Evolutionary conservation across 1,140 invertebrate species (phyloP).

Genomic region (Oryctes rhinoceros): DNA sequence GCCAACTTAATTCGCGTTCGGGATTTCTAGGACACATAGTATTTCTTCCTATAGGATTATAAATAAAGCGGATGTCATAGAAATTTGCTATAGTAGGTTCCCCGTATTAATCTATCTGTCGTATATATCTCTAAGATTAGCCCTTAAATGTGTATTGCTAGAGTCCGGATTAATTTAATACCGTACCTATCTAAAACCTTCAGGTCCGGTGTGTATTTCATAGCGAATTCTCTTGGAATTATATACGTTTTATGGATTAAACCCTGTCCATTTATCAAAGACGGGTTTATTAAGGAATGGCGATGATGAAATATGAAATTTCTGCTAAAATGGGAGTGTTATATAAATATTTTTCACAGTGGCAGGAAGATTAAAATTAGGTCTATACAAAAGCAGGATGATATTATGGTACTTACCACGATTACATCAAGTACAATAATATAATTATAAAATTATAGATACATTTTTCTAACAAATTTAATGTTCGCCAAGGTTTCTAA

Average conservation of each 20-base stretch:
- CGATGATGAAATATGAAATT: too few relatives aligned
- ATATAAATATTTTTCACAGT: too few relatives aligned
- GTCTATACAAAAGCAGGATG: too few relatives aligned
- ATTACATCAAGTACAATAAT: not conserved
- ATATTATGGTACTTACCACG: not conserved
- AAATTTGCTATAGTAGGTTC: not conserved
- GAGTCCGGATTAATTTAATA: slow-evolving; percentile 1
- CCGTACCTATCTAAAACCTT: slow-evolving; percentile 5
- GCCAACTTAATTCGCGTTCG: too few relatives aligned
- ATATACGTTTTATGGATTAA: not conserved
- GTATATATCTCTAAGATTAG: slow-evolving; percentile 8
- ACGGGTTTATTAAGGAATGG: not conserved
- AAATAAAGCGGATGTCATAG: not conserved
- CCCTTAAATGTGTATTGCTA: slow-evolving; percentile 8
- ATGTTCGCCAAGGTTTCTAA: too few relatives aligned
- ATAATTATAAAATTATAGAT: too few relatives aligned
- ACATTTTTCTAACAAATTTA: too few relatives aligned
- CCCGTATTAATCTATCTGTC: not conserved
- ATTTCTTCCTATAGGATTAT: not conserved
- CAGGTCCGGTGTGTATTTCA: not conserved
- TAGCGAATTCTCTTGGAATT: not conserved
- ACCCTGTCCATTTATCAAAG: not conserved
- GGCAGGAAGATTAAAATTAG: too few relatives aligned
- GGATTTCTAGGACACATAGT: too few relatives aligned
- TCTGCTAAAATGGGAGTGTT: too few relatives aligned